Base-by-base conservation (phyloP, 2,888 invertebrate genomes). In the Allolobophora icterica region DNA sequence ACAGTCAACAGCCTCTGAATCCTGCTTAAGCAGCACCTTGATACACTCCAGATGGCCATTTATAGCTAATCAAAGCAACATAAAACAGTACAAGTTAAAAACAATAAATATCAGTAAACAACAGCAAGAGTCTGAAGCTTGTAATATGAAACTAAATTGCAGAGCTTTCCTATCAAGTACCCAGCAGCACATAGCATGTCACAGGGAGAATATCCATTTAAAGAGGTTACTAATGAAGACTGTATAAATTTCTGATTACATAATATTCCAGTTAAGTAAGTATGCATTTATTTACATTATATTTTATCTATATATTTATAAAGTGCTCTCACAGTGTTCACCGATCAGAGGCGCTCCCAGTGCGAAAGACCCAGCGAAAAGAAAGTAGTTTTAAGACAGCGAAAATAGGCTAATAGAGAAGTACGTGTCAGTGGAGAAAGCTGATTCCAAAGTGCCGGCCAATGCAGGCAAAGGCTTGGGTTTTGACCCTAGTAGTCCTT, bases 1-100 rank as follows among this genome's bases (percentile, higher is more conserved):
- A 92, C 94, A 94, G 93, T 95, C 95, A 40, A 95, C 58, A 15
- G 89, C 58, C 15, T 89, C 91, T 38, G 84, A 90, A 89, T 91
- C 91, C 84, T 89, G 84, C 89, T 91, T 90, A 30, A 91, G 83
- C 90, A 91, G 34, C 35, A 87, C 35, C 34, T 87, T 91, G 21
- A 91, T 38, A 52, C 91, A 91, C 11, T 91, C 84, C 34, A 91
- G 42, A 35, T 91, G 90, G 40, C 91, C 91, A 30, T 89, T 91
- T 52, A 84, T 89, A 24, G 91, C 91, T 91, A 89, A 96, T 94
- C 93, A 89, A 90, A 90, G 35, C 93, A 93, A 92, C 40, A 91
- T 33, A 6, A 24, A n/a, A 34, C 30, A 33, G 89, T 19, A 40
- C 91, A 89, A 21, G 38, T 52, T 33, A 58, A 90, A 90, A 38